A percentile compares a stretch with the other conserved stretches of the same genome.
These are phyloP conservation scores for Drosophila recens DNA, from an alignment of 2,888 invertebrate genomes.

Conservation along the genomic window DNA sequence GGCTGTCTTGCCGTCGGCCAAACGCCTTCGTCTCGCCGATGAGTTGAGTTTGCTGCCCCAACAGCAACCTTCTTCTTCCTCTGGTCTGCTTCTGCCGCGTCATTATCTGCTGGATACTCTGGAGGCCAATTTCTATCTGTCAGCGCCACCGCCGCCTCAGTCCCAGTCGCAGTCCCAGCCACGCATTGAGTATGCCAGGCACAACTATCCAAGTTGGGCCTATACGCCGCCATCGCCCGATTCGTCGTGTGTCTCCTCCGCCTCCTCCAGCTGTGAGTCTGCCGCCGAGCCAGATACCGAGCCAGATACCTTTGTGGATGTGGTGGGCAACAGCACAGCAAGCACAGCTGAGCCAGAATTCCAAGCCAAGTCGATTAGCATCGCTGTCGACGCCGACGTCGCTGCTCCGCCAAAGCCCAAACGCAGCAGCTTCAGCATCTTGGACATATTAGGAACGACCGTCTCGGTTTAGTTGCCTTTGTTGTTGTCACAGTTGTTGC, in stretches of 20 bases:
- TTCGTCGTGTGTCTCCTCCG: slow-evolving; percentile 60
- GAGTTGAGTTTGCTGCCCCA: slow-evolving; percentile 35
- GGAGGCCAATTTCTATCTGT: slow-evolving; percentile 71
- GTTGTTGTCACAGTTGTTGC: not conserved
- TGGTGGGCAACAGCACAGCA: slow-evolving; percentile 67
- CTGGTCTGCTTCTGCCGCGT: slow-evolving; percentile 44
- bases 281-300: slow-evolving; percentile 52
- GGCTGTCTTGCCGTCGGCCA: slow-evolving; percentile 60
- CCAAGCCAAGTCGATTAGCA: slow-evolving; percentile 50
- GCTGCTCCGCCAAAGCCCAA: slow-evolving; percentile 63
- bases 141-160: slow-evolving; percentile 63
- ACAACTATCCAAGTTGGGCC: slow-evolving; percentile 75
- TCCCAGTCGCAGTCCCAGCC: slow-evolving; percentile 37
- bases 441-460: slow-evolving; percentile 81
- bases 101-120: slow-evolving; percentile 70
- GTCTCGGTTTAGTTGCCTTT: slow-evolving; percentile 53
- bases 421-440: slow-evolving; percentile 83
- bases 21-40: slow-evolving; percentile 73
- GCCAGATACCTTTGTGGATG: slow-evolving; percentile 74
- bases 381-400: slow-evolving; percentile 10
- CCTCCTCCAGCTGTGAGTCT: slow-evolving; percentile 49
- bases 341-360: slow-evolving; percentile 35
- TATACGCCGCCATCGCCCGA: slow-evolving; percentile 72
- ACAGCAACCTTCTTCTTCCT: slow-evolving; percentile 1
- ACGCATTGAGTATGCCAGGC: slow-evolving; percentile 70